Evolutionary conservation across 2,888 invertebrate genomes (phyloP), one percentile per base, ranked within the genome.

Genomic region (Drosophila pegasa): DNA sequence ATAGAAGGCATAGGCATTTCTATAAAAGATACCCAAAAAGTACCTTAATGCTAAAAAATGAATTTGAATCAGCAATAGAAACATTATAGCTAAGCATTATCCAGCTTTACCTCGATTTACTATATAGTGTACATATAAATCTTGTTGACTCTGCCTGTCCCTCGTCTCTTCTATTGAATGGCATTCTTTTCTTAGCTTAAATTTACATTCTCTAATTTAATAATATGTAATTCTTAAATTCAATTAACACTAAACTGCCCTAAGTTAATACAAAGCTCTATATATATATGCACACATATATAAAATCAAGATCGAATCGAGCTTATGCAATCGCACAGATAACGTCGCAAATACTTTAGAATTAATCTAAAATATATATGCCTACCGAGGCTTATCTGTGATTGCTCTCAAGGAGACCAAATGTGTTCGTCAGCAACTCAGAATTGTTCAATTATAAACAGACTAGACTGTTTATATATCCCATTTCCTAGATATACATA

Each of bases 241-340:
- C 25, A 8, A 43, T 20, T 10, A 18, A 41, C 8, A 22, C 22
- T n/a, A 18, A 31, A 48, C 47, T 48, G 50, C 59, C 40, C 41
- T 52, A 27, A 60, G 25, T 3, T 60, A 43, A 45, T 29, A 37
- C 8, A 6, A 35, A 7, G 9, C 16, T 25, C 4, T n/a, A n/a
- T 43, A 43, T 2, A 43, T 43, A 25, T 29, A 29, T 29, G 8
- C 8, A 25, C 5, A 29, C 8, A 5, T 22, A 51, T 35, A 27
- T 33, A 9, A 22, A 41, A 41, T 38, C 29, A 18, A 63, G 64
- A 51, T 37, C 51, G 50, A 63, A 35, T 10, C 20, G 27, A 20
- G 40, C 18, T 31, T 35, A 25, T 22, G 40, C 8, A 64, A 63
- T 27, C 3, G 35, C 20, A 20, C n/a, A 51, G 63, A 64, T 64